Conservation (phyloP, 92 coral and sea anemone species). For the Montipora capitata region DNA sequence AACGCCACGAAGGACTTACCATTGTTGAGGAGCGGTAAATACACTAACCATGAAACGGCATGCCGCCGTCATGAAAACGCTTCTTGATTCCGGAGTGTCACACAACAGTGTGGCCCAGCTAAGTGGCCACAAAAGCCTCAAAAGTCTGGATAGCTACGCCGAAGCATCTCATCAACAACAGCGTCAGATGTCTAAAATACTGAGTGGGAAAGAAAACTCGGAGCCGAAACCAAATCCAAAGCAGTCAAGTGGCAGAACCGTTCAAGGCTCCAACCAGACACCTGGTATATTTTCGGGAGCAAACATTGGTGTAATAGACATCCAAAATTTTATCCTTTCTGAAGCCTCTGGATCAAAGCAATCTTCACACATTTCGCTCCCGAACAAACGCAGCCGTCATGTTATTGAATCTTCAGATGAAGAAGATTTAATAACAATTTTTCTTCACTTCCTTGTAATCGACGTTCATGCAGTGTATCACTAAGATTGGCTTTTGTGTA, state of each 20-base stretch:
- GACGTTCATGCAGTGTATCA: not conserved
- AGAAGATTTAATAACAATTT: not conserved
- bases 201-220: slow-evolving; percentile 8
- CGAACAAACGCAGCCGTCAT: not conserved
- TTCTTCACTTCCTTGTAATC: not conserved
- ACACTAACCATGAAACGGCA: slow-evolving; percentile 37
- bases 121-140: slow-evolving; percentile 48
- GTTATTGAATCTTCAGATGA: slow-evolving; percentile 11
- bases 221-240: slow-evolving; percentile 2
- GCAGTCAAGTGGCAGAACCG: not conserved
- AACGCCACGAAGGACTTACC: slow-evolving; percentile 10
- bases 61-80: slow-evolving; percentile 43
- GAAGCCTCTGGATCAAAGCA: not conserved
- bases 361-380: not conserved
- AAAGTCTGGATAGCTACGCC: slow-evolving; percentile 33
- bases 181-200: slow-evolving; percentile 16
- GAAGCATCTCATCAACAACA: slow-evolving; percentile 19
- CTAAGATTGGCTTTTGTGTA: not conserved
- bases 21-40: slow-evolving; percentile 12
- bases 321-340: slow-evolving; percentile 9
- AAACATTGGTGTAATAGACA: not conserved
- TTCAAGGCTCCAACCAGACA: not conserved
- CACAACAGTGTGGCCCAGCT: slow-evolving; percentile 46
- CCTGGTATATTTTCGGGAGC: not conserved
- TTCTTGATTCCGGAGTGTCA: too few relatives aligned